These are phyloP conservation scores for Diarsia dahlii DNA, from an alignment of 2,888 invertebrate species.

Conservation along the genomic window DNA sequence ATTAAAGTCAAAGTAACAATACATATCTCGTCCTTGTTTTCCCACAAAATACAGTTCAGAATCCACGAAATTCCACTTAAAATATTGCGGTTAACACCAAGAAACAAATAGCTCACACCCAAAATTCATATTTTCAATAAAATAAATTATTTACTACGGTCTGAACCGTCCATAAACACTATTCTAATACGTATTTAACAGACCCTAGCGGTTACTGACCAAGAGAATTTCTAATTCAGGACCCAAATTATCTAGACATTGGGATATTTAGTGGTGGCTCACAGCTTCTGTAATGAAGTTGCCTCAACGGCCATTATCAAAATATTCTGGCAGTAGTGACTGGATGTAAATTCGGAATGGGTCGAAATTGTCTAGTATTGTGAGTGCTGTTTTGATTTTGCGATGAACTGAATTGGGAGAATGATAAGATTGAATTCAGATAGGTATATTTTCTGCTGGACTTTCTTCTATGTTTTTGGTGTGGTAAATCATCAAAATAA, in stretches of 20 bases:
- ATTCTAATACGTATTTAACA: slow-evolving; percentile 49
- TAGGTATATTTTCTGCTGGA: background rate
- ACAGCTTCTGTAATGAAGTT: slow-evolving; percentile 43
- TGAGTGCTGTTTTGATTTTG: background rate
- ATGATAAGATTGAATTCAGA: background rate
- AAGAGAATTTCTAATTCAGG: slow-evolving; percentile 60
- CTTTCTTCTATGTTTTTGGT: no score
- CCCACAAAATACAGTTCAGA: background rate
- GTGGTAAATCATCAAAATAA: no score
- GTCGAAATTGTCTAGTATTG: background rate
- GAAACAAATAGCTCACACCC: slow-evolving; percentile 16
- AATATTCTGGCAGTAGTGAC: slow-evolving; percentile 30
- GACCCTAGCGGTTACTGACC: slow-evolving; percentile 54
- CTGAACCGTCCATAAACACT: slow-evolving; percentile 32
- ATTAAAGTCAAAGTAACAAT: background rate
- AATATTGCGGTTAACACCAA: background rate
- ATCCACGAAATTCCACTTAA: background rate
- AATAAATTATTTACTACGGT: slow-evolving; percentile 45
- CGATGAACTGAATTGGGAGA: background rate
- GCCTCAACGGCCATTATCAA: slow-evolving; percentile 37
- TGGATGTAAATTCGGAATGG: slow-evolving; percentile 23
- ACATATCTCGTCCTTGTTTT: no score
- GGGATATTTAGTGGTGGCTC: slow-evolving; percentile 55
- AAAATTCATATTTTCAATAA: slow-evolving; percentile 23
- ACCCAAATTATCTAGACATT: slow-evolving; percentile 58